Base-by-base conservation (phyloP, 1,140 invertebrate genomes). In the Penaeus japonicus region DNA sequence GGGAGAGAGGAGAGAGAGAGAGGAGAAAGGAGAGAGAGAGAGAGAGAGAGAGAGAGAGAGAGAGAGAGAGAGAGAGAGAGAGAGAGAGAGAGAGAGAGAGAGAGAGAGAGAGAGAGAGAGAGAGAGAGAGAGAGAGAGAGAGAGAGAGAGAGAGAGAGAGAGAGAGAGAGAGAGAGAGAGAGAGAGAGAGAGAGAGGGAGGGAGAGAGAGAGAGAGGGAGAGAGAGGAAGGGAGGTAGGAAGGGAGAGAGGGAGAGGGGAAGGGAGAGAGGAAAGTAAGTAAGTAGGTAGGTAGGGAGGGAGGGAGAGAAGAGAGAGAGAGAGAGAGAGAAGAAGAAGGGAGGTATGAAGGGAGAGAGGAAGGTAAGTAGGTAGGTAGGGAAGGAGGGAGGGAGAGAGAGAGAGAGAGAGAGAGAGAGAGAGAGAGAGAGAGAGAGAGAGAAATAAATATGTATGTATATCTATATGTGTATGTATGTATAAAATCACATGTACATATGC, bases 401-500 rank as follows among this genome's bases (percentile, higher is more conserved):
- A 39, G 32, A 27, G 24, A 35, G 32, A 7, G 55, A 35, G 10
- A 32, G 12, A 62, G 22, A 35, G 57, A 70, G 24, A 35, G 22
- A 47, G 10, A 39, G 53, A 39, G 1, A 24, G 55, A n/a, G 27
- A 70, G 20, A 17, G 15, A n/a, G 12, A 32, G 55, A 22, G 30
- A 65, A 20, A 27, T 54, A 18, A 20, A 24, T 35, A n/a, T 53
- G 53, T n/a, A 81, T n/a, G 24, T 24, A 55, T 35, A 22, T 55
- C 57, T 82, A 57, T 10, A 18, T 7, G 57, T 55, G 4, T 59
- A 55, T n/a, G 17, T 57, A 54, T 82, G 30, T 57, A 57, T 55
- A 81, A 10, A 81, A 57, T 24, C 30, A 81, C 57, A 81, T 59
- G 17, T 81, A 81, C 30, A 81, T 55, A 81, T 55, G 57, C 17